Evolutionary conservation across 2,888 invertebrate species (phyloP).

Genomic region (Hirtodrosophila cameraria): DNA sequence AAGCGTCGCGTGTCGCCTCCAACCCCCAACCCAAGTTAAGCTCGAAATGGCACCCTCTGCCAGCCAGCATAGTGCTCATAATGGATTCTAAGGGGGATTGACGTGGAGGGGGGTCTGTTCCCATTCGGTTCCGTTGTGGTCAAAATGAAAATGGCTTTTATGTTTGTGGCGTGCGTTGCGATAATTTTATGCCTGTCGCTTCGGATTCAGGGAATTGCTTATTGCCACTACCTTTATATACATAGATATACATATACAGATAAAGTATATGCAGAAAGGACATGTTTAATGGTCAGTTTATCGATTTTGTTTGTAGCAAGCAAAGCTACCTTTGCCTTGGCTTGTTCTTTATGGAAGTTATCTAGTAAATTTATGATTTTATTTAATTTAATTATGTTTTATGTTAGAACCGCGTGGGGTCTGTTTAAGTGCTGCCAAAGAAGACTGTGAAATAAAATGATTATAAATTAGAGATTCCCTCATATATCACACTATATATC

Average conservation of each 20-base stretch:
- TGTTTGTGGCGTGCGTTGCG: conserved; percentile 67
- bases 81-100: conserved; percentile 13
- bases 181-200: conserved; percentile 63
- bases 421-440: conserved; percentile 1
- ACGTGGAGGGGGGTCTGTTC: conserved; percentile 6
- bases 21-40: conserved; percentile 14
- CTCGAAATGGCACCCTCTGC: conserved; percentile 18
- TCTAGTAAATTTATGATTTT: conserved; percentile 67
- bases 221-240: conserved; percentile 15
- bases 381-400: conserved; percentile 53
- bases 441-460: conserved; percentile 1
- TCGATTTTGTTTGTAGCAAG: conserved; percentile 52
- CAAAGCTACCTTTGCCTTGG: conserved; percentile 7
- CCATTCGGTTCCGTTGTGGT: conserved; percentile 41
- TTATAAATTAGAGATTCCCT: background rate
- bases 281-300: conserved; percentile 60
- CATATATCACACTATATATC: too few relatives aligned
- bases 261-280: conserved; percentile 13
- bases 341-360: conserved; percentile 19
- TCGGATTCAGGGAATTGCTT: conserved; percentile 65
- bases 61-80: conserved; percentile 20
- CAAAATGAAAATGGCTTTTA: conserved; percentile 80
- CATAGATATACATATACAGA: conserved; percentile 8
- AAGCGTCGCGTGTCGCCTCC: conserved; percentile 48
- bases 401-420: conserved; percentile 22